Evolutionary conservation across 2,113 vertebrate species (phyloP), one percentile per base, ranked within the genome.

Genomic region (Nanger granti): DNA sequence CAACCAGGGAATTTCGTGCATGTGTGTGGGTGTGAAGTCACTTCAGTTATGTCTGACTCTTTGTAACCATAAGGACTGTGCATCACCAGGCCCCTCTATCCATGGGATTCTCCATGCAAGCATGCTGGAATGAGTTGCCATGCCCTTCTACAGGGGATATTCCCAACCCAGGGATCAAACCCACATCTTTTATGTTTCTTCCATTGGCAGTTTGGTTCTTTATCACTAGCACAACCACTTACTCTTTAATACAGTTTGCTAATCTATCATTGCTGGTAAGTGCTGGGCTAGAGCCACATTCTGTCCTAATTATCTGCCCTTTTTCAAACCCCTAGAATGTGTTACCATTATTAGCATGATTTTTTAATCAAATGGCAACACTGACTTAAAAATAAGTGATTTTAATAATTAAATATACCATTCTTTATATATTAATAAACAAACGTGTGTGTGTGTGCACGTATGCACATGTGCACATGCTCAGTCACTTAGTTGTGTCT

Each of bases 401-500:
- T 85, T 84, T 57, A 8, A 57, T 37, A 37, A 55, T 26, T 85
- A 57, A 85, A 85, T 52, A 52, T 66, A 64, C 85, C 13, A n/a
- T 26, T 57, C 18, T 37, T 85, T 55, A 26, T 55, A 34, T 54
- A 55, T 85, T 37, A 22, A 8, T 85, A 85, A 85, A 26, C 7
- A 84, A 47, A 49, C 2, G 14, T 76, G 37, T 44, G 24, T 24
- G 9, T 73, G 34, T 26, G n/a, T 26, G 37, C 5, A 0, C 1
- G 1, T 0, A 0, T 0, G 8, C n/a, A 4, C n/a, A 4, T 0
- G 1, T 73, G 20, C 4, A 18, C 31, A 17, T 34, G 15, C 37
- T 76, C 73, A 44, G 10, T 76, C 73, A 79, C 73, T 79, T 44
- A 44, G 24, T 28, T 44, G 24, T 79, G 73, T 79, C 37, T 44